A percentile compares a stretch with the other conserved stretches of the same genome.
Conservation (phyloP, 2,797 vertebrate species). For the Enteromius trimaculatus region DNA sequence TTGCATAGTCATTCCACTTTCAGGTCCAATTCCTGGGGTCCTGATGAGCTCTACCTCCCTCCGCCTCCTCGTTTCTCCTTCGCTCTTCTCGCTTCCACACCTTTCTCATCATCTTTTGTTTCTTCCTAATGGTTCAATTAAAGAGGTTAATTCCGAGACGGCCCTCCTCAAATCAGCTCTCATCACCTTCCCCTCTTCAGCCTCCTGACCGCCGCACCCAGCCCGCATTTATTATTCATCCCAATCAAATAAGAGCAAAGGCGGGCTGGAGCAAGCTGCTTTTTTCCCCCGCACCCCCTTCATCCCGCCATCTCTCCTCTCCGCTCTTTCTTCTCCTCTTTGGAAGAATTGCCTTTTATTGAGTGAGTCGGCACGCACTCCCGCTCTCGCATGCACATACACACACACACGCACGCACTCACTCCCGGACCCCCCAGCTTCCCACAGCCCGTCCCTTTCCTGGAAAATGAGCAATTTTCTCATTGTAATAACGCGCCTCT, state of each 20-base stretch:
- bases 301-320: conserved; percentile 56
- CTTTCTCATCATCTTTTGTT: conserved; percentile 72
- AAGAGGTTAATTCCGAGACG: conserved; percentile 80
- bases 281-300: conserved; percentile 65
- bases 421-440: conserved; percentile 81
- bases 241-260: conserved; percentile 92
- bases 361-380: conserved; percentile 82
- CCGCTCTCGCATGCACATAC: conserved; percentile 69
- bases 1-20: conserved; percentile 75
- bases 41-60: conserved; percentile 69
- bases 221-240: conserved; percentile 96
- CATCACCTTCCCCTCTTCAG: conserved; percentile 70
- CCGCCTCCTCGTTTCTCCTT: conserved; percentile 40
- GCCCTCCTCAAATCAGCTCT: conserved; percentile 76
- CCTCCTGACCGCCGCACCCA: conserved; percentile 58
- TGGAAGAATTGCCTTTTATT: conserved; percentile 96
- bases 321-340: conserved; percentile 69
- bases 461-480: conserved; percentile 99
- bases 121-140: conserved; percentile 84
- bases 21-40: conserved; percentile 74
- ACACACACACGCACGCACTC: conserved; percentile 54
- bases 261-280: conserved; percentile 93
- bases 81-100: conserved; percentile 29
- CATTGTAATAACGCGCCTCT: conserved; percentile 99
- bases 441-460: conserved; percentile 82